Percentiles rank a stretch among this genome's conserved stretches.
Evolutionary conservation across 2,113 vertebrate genomes (phyloP).

Genomic region (Artemisiospiza belli): DNA sequence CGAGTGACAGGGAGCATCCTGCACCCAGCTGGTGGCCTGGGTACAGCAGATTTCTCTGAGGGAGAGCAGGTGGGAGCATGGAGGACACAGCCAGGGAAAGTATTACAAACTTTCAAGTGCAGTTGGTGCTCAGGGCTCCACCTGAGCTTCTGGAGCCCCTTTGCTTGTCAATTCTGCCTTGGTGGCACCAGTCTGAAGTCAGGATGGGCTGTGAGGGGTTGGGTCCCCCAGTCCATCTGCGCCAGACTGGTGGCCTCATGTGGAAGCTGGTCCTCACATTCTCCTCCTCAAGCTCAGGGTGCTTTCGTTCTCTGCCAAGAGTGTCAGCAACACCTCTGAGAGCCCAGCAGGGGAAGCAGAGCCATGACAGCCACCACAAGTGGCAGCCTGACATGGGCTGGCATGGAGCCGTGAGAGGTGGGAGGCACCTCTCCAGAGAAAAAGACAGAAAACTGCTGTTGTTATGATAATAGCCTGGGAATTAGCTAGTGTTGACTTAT

Average conservation of each 20-base stretch:
- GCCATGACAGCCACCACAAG: not conserved
- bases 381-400: not conserved
- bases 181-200: not conserved
- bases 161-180: not conserved
- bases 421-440: not conserved
- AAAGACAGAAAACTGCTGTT: not conserved
- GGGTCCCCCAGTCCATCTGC: not conserved
- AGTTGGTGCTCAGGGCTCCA: not conserved
- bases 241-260: not conserved
- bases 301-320: accelerated
- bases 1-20: not conserved
- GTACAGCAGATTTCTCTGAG: not conserved
- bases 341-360: not conserved
- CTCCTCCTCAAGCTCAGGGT: not conserved
- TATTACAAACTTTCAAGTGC: not conserved
- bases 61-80: not conserved
- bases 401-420: not conserved
- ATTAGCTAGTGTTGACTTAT: slow-evolving; percentile 22
- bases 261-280: not conserved
- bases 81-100: not conserved
- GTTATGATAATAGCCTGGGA: not conserved
- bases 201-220: not conserved
- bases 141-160: not conserved
- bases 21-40: not conserved
- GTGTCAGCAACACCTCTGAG: accelerated